These are phyloP conservation scores for Sylvilagus bachmani DNA, from an alignment of 2,113 vertebrate genomes.

Conservation along the genomic window DNA sequence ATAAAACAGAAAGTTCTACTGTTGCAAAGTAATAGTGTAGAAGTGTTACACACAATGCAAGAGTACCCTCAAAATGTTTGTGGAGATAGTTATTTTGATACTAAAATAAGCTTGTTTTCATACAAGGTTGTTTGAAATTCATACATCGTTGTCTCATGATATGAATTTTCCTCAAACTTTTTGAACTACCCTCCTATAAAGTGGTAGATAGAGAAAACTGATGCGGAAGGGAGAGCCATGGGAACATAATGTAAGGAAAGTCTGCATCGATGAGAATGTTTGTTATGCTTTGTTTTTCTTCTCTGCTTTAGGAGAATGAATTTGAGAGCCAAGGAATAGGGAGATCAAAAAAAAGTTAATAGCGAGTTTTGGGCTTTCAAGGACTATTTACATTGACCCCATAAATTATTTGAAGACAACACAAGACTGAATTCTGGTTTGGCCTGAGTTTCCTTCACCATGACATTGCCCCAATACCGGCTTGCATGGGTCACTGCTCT, in stretches of 20 bases:
- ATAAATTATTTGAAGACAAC: neutral
- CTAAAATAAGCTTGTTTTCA: too few relatives aligned
- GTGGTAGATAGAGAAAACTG: accelerated
- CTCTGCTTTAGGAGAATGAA: neutral
- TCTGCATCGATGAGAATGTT: neutral
- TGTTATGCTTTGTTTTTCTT: neutral
- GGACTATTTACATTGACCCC: neutral
- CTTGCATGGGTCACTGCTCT: accelerated
- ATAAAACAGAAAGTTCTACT: neutral
- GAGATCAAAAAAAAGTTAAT: neutral
- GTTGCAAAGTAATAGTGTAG: neutral
- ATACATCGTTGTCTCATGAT: too few relatives aligned
- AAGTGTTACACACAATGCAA: too few relatives aligned
- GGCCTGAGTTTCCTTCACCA: neutral
- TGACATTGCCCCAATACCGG: accelerated
- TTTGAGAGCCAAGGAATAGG: neutral
- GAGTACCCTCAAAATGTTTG: too few relatives aligned
- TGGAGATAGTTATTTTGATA: too few relatives aligned
- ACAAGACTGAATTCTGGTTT: neutral
- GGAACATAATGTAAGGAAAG: neutral
- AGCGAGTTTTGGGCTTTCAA: neutral
- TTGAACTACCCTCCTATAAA: too few relatives aligned
- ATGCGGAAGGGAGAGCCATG: accelerated
- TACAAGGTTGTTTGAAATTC: too few relatives aligned
- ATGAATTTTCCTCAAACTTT: too few relatives aligned